Evolutionary conservation across 2,797 vertebrate species (phyloP).

Genomic region (Hypotaenidia okinawae): DNA sequence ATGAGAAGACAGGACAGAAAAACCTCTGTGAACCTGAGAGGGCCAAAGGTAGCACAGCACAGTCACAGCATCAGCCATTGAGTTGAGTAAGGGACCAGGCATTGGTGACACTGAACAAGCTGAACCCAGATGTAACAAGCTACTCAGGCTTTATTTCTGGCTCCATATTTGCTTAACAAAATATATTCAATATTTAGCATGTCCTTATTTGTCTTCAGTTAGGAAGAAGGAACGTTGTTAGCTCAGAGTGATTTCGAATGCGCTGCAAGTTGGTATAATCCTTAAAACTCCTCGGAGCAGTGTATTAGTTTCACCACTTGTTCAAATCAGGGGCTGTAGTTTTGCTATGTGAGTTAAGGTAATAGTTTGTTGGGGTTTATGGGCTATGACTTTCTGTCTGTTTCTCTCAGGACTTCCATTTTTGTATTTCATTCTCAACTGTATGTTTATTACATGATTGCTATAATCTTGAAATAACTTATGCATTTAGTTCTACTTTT

Average conservation of each 20-base stretch:
- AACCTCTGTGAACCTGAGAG: background rate
- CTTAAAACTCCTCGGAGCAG: background rate
- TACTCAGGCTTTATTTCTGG: background rate
- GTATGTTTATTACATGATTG: background rate
- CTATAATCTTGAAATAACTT: background rate
- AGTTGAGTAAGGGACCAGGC: background rate
- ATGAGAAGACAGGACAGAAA: background rate
- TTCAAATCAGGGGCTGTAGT: background rate
- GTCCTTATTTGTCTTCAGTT: background rate
- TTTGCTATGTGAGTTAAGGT: background rate
- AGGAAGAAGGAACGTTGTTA: background rate
- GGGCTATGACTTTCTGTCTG: background rate
- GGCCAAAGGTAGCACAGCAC: background rate
- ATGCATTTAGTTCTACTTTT: background rate
- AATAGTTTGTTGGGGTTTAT: background rate
- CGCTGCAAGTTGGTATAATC: background rate
- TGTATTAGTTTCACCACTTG: background rate
- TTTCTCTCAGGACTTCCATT: background rate
- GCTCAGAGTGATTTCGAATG: background rate
- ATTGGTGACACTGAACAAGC: background rate
- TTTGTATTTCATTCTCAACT: background rate
- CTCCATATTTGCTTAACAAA: background rate
- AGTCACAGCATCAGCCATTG: rapidly evolving
- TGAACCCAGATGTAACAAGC: background rate
- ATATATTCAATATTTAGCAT: background rate